Evolutionary conservation across 2,797 vertebrate genomes (phyloP), one percentile per base, ranked within the genome.

Genomic region (Poeciliopsis gracilis): DNA sequence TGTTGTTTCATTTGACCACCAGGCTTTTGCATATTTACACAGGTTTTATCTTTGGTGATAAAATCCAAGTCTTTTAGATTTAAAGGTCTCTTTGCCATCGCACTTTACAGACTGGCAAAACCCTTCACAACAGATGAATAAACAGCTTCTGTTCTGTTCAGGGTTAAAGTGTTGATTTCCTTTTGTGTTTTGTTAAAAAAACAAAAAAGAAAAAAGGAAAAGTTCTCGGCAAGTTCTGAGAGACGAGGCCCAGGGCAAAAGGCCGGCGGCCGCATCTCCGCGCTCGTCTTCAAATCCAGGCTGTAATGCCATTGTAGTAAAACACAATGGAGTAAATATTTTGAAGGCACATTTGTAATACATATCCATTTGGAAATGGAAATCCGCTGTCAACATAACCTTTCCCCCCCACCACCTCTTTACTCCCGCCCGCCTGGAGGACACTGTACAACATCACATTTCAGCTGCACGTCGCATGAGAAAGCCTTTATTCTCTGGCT

Each of bases 381-480:
- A 70, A 33, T 47, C 38, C 6, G 36, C 72, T 12, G 9, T 59
- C 43, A 36, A 38, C n/a, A 25, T 16, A 43, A 57, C 59, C 47
- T 61, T 15, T 72, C 2, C 28, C 28, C 23, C 46, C 16, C 7
- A 2, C 49, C 7, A 10, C 49, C 49, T 23, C 53, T 11, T 11
- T 61, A 15, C 51, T 77, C 38, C 38, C 16, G 7, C n/a, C 46
- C 45, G 45, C 46, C 33, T 80, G 3, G 9, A 72, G 59, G 75
- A 77, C 13, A 46, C 53, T 59, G 15, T 51, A 41, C 78, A 75
- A 83, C 86, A 86, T 79, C 82, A 78, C 30, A 57, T 76, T 78
- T 78, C 55, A 85, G 57, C 4, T 1, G 57, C 77, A 76, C 71
- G 77, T 72, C 51, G 63, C 76, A 25, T 59, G 45, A 28, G 38